Evolutionary conservation across 2,888 invertebrate species (phyloP), one percentile per base, ranked within the genome.

Genomic region (Odontomyia ornata): DNA sequence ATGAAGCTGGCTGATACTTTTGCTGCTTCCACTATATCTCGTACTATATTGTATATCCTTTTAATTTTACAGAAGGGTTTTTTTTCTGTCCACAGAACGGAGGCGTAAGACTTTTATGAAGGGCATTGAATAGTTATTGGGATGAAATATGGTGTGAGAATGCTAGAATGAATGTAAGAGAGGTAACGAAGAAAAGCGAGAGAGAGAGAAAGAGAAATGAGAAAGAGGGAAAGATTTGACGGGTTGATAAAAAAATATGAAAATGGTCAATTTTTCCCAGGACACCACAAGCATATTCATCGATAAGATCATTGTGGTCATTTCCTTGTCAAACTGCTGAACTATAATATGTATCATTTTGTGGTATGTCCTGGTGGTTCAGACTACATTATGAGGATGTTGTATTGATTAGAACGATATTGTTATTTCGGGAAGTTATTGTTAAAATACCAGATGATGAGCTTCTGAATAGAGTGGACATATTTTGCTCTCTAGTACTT

Each of bases 21-120:
- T 36, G 36, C 36, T 36, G 52, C 3, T 52, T 36, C 3, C 3
- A 36, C 36, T 9, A 25, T 5, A n/a, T 60, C 57, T 9, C 52
- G 13, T 23, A 9, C 25, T 23, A 60, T 60, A 4, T 4, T 60
- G 23, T 23, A 25, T 18, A 30, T 1, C 64, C 64, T 64, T 64
- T 64, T 64, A 64, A 64, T 64, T 64, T 64, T 64, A n/a, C 30
- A 64, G 15, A 64, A 64, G 64, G 30, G 64, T 27, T 64, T 27
- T n/a, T 28, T 25, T 1, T 60, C 23, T 60, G 25, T 60, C 13
- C 25, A 60, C 25, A 5, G 28, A 30, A 25, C 27, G 60, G 13
- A 60, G 5, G 60, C 60, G 5, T 64, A 28, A 64, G 64, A 64
- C 28, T 64, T 27, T 64, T 23, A 64, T 64, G 30, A 64, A 64